phyloP scores from a whole-genome alignment of 2,797 vertebrate species.

The Ispidina picta region DNA sequence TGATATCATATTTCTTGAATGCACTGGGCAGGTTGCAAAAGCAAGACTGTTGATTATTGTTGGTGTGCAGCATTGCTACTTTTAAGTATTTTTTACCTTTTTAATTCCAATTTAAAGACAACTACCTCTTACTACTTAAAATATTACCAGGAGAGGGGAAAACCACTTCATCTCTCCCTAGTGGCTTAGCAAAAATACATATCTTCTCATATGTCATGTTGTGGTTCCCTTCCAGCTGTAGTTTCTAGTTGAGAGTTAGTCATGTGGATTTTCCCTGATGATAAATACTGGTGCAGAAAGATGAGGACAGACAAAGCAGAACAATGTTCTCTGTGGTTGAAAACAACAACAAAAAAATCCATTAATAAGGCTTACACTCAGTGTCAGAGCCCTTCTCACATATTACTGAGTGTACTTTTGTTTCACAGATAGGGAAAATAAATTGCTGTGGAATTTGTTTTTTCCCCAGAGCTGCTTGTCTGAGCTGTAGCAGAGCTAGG shows the following conservation, averaged over 20 bases:
- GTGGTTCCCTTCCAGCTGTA: slow-evolving; percentile 4
- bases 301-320: slow-evolving; percentile 28
- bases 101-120: not conserved
- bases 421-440: not conserved
- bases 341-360: not conserved
- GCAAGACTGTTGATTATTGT: not conserved
- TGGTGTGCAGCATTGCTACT: not conserved
- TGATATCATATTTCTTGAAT: not conserved
- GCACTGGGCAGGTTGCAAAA: not conserved
- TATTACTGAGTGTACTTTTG: not conserved
- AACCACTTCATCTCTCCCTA: not conserved
- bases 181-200: not conserved
- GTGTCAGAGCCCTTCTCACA: not conserved
- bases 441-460: not conserved
- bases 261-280: not conserved
- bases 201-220: not conserved
- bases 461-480: not conserved
- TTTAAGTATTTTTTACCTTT: not conserved
- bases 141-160: not conserved
- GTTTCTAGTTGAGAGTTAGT: slow-evolving; percentile 1
- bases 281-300: not conserved
- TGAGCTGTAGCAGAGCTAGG: not conserved
- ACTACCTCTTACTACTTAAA: not conserved
- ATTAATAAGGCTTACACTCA: not conserved
- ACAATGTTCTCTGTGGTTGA: not conserved